These are phyloP conservation scores for Chrysocyon brachyurus DNA, from an alignment of 2,797 vertebrate species.

Conservation along the genomic window DNA sequence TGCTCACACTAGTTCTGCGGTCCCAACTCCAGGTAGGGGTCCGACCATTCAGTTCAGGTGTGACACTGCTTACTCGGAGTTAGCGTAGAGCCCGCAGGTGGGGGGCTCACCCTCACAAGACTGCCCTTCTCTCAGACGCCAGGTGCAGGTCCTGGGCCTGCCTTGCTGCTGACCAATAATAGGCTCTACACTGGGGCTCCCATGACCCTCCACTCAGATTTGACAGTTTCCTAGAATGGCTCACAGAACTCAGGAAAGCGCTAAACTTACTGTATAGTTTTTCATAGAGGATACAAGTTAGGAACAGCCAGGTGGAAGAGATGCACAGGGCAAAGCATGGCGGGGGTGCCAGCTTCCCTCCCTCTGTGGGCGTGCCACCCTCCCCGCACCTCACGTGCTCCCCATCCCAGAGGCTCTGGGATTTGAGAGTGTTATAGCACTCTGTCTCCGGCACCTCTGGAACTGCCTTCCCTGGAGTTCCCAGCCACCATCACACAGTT, in stretches of 20 bases:
- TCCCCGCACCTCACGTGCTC: neutral
- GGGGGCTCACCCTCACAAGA: neutral
- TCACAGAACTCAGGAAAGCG: neutral
- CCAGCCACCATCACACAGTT: accelerated
- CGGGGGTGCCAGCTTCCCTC: accelerated
- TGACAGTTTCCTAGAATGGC: accelerated
- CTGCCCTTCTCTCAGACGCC: neutral
- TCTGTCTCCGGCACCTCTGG: too few relatives aligned
- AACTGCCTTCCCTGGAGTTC: neutral
- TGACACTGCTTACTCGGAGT: accelerated
- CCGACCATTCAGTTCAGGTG: accelerated
- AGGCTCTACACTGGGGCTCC: accelerated
- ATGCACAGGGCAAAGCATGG: neutral
- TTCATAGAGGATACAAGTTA: accelerated
- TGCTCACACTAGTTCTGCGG: neutral
- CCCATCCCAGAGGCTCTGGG: neutral
- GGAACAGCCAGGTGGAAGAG: neutral
- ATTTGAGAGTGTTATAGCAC: accelerated
- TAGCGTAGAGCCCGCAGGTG: too few relatives aligned
- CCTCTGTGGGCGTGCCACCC: neutral
- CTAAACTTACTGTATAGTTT: accelerated
- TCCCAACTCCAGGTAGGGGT: neutral
- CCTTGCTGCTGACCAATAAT: accelerated
- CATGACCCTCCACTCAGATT: accelerated
- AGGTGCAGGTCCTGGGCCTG: neutral